Percentiles rank a stretch among this genome's conserved stretches.
Conservation (phyloP, 2,113 vertebrate genomes). For the Phycodurus eques region DNA sequence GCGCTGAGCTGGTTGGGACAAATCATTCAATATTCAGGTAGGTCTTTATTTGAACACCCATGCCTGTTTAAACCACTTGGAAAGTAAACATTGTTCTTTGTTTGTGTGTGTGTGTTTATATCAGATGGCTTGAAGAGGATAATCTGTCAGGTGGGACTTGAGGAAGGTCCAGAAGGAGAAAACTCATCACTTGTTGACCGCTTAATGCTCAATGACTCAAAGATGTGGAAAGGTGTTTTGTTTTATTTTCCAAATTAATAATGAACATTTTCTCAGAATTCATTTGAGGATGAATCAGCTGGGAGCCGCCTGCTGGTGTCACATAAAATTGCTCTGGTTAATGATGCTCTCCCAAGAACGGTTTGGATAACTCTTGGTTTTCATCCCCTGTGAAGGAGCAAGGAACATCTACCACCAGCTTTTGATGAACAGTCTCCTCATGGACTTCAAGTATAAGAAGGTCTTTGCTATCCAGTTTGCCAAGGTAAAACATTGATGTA, state of each 20-base stretch:
- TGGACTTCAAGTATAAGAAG: constrained; percentile 98
- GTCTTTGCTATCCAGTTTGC: constrained; percentile 93
- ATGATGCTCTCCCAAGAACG: not conserved
- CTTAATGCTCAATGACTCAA: constrained; percentile 94
- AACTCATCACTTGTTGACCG: constrained; percentile 89
- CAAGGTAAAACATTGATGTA: constrained; percentile 77
- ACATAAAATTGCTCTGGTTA: not conserved
- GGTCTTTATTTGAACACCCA: constrained; percentile 11
- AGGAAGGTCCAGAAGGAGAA: constrained; percentile 84
- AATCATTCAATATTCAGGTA: constrained; percentile 93
- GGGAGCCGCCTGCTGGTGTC: not conserved
- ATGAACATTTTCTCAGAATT: not conserved
- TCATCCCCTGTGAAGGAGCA: constrained; percentile 75
- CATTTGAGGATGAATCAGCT: not conserved
- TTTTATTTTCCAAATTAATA: not conserved
- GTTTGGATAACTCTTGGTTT: not conserved
- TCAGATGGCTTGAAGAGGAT: constrained; percentile 89
- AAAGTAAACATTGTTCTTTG: not conserved
- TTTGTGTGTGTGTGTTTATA: constrained; percentile 12
- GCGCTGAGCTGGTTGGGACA: constrained; percentile 89
- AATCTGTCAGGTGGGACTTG: constrained; percentile 91
- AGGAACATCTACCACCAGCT: constrained; percentile 95
- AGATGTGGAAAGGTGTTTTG: constrained; percentile 92
- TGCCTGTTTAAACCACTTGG: not conserved
- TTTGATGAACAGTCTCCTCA: constrained; percentile 97